phyloP scores from a whole-genome alignment of 2,888 invertebrate genomes.

The Bombyx huttoni region DNA sequence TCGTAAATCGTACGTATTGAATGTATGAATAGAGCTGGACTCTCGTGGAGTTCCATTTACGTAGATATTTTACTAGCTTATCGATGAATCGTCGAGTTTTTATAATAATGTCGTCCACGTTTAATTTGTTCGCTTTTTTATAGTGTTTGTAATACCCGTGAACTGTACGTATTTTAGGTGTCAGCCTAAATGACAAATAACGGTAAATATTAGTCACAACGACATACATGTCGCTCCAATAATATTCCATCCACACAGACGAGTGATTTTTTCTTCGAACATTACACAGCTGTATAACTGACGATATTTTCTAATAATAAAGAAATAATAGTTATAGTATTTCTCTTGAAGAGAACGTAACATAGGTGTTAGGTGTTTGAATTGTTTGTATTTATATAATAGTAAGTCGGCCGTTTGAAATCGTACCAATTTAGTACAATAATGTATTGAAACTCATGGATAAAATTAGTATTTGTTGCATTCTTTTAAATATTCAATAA shows the following conservation, averaged over 20 bases:
- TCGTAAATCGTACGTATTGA: neutral
- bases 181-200: neutral
- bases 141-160: neutral
- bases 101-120: neutral
- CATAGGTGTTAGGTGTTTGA: slow-evolving; percentile 27
- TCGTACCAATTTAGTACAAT: slow-evolving; percentile 12
- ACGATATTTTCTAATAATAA: slow-evolving; percentile 13
- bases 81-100: neutral
- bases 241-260: neutral
- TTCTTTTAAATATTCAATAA: neutral
- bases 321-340: slow-evolving; percentile 28
- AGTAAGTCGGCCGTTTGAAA: neutral
- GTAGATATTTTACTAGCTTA: neutral
- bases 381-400: slow-evolving; percentile 7
- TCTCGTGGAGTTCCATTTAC: neutral
- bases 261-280: slow-evolving; percentile 2
- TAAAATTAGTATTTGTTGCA: slow-evolving; percentile 11
- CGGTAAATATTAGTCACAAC: neutral
- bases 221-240: neutral
- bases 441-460: slow-evolving; percentile 19
- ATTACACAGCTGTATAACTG: slow-evolving; percentile 1
- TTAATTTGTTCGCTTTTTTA: neutral
- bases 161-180: neutral
- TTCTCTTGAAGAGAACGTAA: slow-evolving; percentile 29
- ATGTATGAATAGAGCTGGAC: neutral